A percentile compares a stretch with the other conserved stretches of the same genome.
These are phyloP conservation scores for Parauchenoglanis ngamensis DNA, from an alignment of 2,797 vertebrate genomes.

Conservation along the genomic window DNA sequence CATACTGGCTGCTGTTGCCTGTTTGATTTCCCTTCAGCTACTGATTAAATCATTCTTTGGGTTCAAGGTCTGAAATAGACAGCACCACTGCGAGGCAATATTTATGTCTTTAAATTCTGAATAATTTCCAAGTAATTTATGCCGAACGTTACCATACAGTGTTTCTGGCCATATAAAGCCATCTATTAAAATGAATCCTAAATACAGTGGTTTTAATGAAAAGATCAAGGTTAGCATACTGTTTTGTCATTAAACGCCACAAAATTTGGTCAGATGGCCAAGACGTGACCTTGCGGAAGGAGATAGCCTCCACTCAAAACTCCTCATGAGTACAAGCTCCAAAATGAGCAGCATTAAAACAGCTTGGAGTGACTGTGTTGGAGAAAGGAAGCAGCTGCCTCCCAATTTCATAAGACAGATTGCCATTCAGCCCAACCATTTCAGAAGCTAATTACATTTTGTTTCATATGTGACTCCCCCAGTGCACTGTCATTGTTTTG, in stretches of 20 bases:
- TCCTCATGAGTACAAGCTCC: constrained; percentile 32
- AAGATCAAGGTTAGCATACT: background rate
- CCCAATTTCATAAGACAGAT: constrained; percentile 60
- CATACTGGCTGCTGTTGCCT: constrained; percentile 1
- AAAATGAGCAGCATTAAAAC: constrained; percentile 45
- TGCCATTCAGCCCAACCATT: constrained; percentile 58
- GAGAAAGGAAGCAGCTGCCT: constrained; percentile 55
- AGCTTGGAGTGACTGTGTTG: constrained; percentile 46
- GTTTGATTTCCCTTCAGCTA: constrained; percentile 6
- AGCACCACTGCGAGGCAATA: background rate
- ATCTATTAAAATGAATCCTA: background rate
- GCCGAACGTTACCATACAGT: background rate
- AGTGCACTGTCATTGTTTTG: constrained; percentile 59
- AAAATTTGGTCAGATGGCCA: background rate
- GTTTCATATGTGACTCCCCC: constrained; percentile 57
- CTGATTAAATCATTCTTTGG: background rate
- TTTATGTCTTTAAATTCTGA: background rate
- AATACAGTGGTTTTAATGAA: background rate
- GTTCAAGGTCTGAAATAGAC: background rate
- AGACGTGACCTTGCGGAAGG: background rate
- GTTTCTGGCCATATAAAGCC: background rate
- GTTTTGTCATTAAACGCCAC: background rate
- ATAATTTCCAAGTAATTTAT: constrained; percentile 3
- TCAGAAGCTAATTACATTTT: constrained; percentile 60
- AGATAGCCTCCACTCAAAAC: constrained; percentile 7